These are phyloP conservation scores for Pediacus dermestoides DNA, from an alignment of 2,888 invertebrate species.

Conservation along the genomic window DNA sequence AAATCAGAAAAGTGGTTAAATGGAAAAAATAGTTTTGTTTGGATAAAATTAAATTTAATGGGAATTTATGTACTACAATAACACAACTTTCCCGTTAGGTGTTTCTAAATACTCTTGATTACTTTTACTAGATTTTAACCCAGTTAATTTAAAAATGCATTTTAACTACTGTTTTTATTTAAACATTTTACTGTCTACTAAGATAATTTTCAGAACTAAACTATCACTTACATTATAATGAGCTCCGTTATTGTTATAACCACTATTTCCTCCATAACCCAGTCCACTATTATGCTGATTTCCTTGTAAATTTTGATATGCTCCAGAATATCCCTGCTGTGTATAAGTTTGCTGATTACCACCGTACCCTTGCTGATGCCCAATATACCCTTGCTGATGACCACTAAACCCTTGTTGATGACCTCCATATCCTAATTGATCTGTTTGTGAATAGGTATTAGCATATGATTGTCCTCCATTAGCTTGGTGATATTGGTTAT, in stretches of 20 bases:
- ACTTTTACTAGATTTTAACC: no score
- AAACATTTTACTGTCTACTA: background rate
- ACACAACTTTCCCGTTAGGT: constrained; percentile 7
- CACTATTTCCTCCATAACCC: constrained; percentile 8
- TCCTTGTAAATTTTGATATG: constrained; percentile 9
- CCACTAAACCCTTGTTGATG: constrained; percentile 8
- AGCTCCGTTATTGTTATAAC: constrained; percentile 17
- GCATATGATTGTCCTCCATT: constrained; percentile 18
- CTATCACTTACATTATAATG: constrained; percentile 22
- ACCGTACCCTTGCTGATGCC: no score
- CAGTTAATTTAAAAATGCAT: no score
- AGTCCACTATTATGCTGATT: constrained; percentile 6
- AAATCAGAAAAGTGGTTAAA: no score
- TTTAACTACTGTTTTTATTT: no score
- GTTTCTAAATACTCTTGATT: no score
- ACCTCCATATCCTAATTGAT: constrained; percentile 17
- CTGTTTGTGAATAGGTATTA: constrained; percentile 14
- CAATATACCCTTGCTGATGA: no score
- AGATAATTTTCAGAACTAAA: background rate
- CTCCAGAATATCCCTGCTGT: no score
- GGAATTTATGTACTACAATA: no score
- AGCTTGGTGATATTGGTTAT: constrained; percentile 12
- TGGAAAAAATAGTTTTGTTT: no score
- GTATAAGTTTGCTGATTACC: no score
- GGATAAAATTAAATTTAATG: no score